phyloP scores from a whole-genome alignment of 2,797 vertebrate species.

The Trachops cirrhosus region DNA sequence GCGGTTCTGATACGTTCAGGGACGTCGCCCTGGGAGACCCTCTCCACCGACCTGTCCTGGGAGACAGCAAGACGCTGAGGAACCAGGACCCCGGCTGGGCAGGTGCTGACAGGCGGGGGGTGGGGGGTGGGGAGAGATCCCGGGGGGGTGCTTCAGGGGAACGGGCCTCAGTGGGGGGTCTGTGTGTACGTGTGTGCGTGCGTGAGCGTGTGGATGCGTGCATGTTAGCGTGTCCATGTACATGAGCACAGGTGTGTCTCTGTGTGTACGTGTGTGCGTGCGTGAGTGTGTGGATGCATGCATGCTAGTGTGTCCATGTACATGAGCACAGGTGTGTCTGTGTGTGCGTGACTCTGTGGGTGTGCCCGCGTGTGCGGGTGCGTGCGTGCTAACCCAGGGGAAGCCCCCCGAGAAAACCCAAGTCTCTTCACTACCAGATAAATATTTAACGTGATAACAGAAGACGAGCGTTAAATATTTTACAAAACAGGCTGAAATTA shows the following conservation, averaged over 20 bases:
- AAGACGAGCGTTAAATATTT: not conserved
- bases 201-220: not conserved
- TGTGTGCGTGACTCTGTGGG: no score
- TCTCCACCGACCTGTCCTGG: not conserved
- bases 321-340: no score
- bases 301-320: not conserved
- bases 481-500: not conserved
- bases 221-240: not conserved
- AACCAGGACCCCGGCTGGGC: not conserved
- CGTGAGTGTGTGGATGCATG: not conserved
- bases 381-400: not conserved
- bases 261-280: not conserved
- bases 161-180: accelerated
- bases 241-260: no score
- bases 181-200: not conserved
- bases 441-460: not conserved
- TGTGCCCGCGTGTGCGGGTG: not conserved
- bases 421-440: not conserved
- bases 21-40: not conserved
- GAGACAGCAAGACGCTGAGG: not conserved
- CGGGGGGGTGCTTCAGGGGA: not conserved
- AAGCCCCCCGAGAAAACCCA: not conserved
- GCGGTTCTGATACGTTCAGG: not conserved
- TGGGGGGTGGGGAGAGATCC: not conserved
- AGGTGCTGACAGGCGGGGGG: not conserved